Base-by-base conservation (phyloP, 2,113 vertebrate species). In the Nansenia antarctica region DNA sequence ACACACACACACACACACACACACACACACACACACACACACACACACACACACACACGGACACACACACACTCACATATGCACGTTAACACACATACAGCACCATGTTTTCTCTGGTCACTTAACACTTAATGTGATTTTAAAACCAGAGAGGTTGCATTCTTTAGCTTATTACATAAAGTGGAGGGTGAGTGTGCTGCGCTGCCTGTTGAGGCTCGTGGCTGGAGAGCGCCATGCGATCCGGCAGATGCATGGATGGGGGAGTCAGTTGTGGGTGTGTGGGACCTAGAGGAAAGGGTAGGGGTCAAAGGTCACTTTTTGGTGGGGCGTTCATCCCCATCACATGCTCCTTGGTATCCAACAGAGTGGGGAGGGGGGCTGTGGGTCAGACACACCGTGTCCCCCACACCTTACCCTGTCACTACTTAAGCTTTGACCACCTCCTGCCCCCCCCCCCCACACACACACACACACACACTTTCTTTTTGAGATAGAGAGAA, bases 321-420 rank as follows among this genome's bases (percentile, higher is more conserved):
- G 65, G 57, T 73, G 42, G 53, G 39, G 27, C 35, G 83, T 79
- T 87, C 83, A 86, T 85, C 83, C 80, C 35, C 66, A 82, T 90
- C 87, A 87, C 86, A 86, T 88, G 85, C 58, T 87, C 76, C 58
- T 64, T 26, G 74, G 76, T 65, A 62, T 79, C 87, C 84, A 75
- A 78, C 81, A 67, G 85, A 14, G 85, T 72, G 73, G 76, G 77
- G 58, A 68, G 73, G 76, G 77, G 58, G 70, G 73, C 72, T 82
- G 76, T 69, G 78, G 74, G 75, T 30, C 54, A 30, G 11, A 29
- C 14, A 57, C 27, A 57, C 24, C 18, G 18, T 26, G 49, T 29
- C 11, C 24, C 3, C 20, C 54, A n/a, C 27, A 9, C 18, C 18
- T 47, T 9, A 6, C 45, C 45, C n/a, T 24, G 1, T 7, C 49